Evolutionary conservation across 2,113 vertebrate genomes (phyloP), one percentile per base, ranked within the genome.

Genomic region (Canis aureus): DNA sequence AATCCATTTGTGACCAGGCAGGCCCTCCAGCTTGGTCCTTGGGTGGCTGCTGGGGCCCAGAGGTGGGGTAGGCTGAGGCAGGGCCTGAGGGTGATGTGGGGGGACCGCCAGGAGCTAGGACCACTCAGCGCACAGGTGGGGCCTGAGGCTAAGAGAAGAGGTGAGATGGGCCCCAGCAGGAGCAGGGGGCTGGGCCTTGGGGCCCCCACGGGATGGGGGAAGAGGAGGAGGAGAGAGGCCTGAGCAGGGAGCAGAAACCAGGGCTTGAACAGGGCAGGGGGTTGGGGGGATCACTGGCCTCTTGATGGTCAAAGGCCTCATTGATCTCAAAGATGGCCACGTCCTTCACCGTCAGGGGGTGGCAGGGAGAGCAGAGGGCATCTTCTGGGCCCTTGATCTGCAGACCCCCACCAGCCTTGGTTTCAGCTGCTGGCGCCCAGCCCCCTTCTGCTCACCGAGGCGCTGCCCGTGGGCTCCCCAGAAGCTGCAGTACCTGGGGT

Each of bases 381-480:
- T 17, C 23, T 19, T 15, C 27, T 23, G 62, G 59, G 55, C 13
- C 60, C 8, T 15, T 3, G 35, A 6, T 2, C 25, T 0, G 0
- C 11, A 43, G 23, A 51, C 23, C 7, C 19, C 43, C 32, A 7
- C 27, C 22, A 15, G 8, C 32, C 66, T 3, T 10, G 66, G 88
- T 82, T 59, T 27, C 29, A 19, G 15, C 9, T 35, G 66, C 7
- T 3, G 8, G 16, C 1, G 0, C 15, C 15, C 5, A 8, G 51
- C 13, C 43, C 22, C 64, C 20, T 20, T 13, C 73, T 3, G 0
- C 73, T 25, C 2, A 0, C 27, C 1, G n/a, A 0, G 15, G 22
- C 12, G 20, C 78, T 25, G 5, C 20, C 94, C 12, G 3, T 57
- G 29, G 11, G 35, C 12, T 27, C 29, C 66, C 86, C 38, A 51